These are phyloP conservation scores for Nasonovia ribisnigri DNA, from an alignment of 2,888 invertebrate genomes.

Conservation along the genomic window DNA sequence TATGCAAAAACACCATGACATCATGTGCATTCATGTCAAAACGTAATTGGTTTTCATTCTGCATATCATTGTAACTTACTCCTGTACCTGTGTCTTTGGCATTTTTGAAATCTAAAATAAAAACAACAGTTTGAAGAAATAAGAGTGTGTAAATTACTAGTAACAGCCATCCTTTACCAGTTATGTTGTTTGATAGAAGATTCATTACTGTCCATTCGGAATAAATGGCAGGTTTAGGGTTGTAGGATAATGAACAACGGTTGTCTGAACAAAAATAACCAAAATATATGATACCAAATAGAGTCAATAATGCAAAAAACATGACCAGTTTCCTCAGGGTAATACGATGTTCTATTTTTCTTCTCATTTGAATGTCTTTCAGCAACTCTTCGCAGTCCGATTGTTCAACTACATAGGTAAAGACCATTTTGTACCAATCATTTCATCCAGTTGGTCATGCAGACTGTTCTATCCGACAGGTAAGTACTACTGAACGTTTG, in stretches of 20 bases:
- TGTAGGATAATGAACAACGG: constrained; percentile 73
- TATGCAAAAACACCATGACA: constrained; percentile 97
- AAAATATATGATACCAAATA: constrained; percentile 89
- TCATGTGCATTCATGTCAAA: constrained; percentile 94
- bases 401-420: not conserved
- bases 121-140: not conserved
- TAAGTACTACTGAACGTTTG: not conserved
- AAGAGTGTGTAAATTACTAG: not conserved
- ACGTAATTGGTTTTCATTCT: constrained; percentile 84
- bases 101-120: constrained; percentile 71
- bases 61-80: constrained; percentile 87
- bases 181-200: constrained; percentile 69
- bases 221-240: constrained; percentile 68
- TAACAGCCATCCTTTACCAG: constrained; percentile 64
- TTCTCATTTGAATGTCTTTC: constrained; percentile 56
- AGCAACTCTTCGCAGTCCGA: constrained; percentile 8
- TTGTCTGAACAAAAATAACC: constrained; percentile 92
- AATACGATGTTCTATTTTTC: constrained; percentile 62
- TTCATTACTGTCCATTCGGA: constrained; percentile 69
- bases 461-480: not conserved
- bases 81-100: constrained; percentile 72
- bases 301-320: constrained; percentile 73
- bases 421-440: constrained; percentile 41
- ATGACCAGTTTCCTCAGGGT: constrained; percentile 60
- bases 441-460: not conserved